phyloP scores from a whole-genome alignment of 2,113 vertebrate genomes.

The Lutjanus erythropterus region DNA sequence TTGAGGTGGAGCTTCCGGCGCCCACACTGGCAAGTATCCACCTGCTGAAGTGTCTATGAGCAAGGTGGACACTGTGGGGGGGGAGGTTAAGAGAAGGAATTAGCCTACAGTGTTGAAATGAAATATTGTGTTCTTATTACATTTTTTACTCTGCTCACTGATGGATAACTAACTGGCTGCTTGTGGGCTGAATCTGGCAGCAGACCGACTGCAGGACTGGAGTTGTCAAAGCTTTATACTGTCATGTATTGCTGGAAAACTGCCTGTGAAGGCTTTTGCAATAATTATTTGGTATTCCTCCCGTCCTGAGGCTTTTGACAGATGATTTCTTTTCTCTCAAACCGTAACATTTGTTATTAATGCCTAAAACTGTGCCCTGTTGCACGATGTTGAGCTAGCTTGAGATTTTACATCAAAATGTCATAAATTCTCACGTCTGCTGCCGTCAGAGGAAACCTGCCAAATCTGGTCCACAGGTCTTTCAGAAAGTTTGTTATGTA shows the following conservation, averaged over 20 bases:
- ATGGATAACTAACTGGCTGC: slow-evolving; percentile 24
- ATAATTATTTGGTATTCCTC: slow-evolving; percentile 16
- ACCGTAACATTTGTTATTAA: slow-evolving; percentile 27
- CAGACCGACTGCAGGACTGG: neutral
- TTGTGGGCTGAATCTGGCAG: slow-evolving; percentile 35
- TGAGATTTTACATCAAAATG: slow-evolving; percentile 17
- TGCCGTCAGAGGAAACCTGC: neutral
- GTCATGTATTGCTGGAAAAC: slow-evolving; percentile 8
- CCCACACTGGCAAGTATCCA: neutral
- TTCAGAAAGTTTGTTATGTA: slow-evolving; percentile 33
- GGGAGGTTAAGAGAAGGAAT: neutral
- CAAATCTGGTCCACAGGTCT: slow-evolving; percentile 16
- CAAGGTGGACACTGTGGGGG: neutral
- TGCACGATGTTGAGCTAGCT: neutral
- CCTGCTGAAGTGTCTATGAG: neutral
- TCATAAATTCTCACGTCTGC: neutral
- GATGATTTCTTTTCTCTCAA: slow-evolving; percentile 4
- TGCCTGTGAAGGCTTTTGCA: slow-evolving; percentile 18
- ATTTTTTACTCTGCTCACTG: neutral
- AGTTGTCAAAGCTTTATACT: slow-evolving; percentile 12
- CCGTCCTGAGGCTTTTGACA: neutral
- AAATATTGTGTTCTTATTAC: neutral
- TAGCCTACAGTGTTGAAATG: neutral
- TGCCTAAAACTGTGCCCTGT: slow-evolving; percentile 1
- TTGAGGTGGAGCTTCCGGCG: neutral